Base-by-base conservation (phyloP, 2,113 vertebrate genomes). In the Callospermophilus lateralis region DNA sequence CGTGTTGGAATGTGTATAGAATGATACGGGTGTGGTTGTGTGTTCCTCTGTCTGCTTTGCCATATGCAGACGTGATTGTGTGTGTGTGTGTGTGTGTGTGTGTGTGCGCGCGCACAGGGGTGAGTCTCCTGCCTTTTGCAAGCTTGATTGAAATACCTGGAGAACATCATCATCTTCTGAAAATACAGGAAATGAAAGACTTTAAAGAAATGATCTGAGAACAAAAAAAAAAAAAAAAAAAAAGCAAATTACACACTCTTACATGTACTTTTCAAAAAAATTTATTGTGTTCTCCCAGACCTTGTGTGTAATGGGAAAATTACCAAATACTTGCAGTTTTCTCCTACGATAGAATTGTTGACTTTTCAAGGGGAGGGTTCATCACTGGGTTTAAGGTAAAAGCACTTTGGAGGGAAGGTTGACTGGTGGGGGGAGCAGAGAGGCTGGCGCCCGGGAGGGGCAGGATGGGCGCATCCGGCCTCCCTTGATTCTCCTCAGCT, bases 171-270 rank as follows among this genome's bases (percentile, higher is more conserved):
- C 78, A 83, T 85, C 61, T 79, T 93, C 96, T 95, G 90, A 98
- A 98, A 97, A 94, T 84, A 96, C 74, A 92, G 24, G 24, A 95
- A 73, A 42, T 63, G 42, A 85, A 97, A 93, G 39, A 92, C 81
- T 96, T 78, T 37, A 58, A 83, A 85, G 91, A 72, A 91, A 86
- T 20, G 28, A 55, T 76, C 90, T 91, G n/a, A 83, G 61, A 63
- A 63, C 28, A 42, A 55, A 90, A 45, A 45, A 45, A 45, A 45
- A 45, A 45, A 45, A 45, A 45, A 45, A 51, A 51, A 30, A 42
- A 67, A 67, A 48, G 34, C 73, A 79, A 87, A 92, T 93, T 5
- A 77, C 30, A 80, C 42, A 93, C 9, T 39, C 19, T 10, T 65
- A 85, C 94, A 70, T 4, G 39, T 26, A 70, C 91, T 90, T 85